Evolutionary conservation across 2,888 invertebrate species (phyloP), one percentile per base, ranked within the genome.

Genomic region (Rotaria magnacalcarata): DNA sequence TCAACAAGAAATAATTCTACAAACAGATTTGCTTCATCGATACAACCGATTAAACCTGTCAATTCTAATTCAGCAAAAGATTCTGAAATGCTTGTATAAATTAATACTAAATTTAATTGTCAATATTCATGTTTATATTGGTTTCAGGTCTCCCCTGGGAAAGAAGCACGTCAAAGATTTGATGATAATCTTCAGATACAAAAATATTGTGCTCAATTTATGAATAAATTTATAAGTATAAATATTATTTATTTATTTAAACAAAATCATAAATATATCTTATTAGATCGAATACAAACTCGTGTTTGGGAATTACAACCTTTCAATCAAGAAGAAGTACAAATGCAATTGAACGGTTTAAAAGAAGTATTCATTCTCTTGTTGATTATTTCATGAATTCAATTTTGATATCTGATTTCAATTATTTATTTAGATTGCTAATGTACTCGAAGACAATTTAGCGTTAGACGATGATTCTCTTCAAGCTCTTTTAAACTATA

Each of bases 181-280:
- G 80, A 80, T 10, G 24, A 41, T n/a, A 47, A 43, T 47, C 8
- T 43, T 47, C 24, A 24, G 24, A 80, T 47, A 47, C 80, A 80
- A 47, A 43, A 80, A 47, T 43, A 21, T 47, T 80, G 80, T 80
- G 80, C 47, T 47, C 7, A 80, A 47, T 80, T 43, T 47, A 80
- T 80, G 80, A 24, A 43, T n/a, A 80, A 80, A 80, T 80, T 80
- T n/a, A 47, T 80, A 3, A 27, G 67, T 67, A 67, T 27, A 21
- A 24, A 21, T 24, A 2, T 56, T 3, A 7, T 7, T 14, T 16
- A 14, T 27, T 14, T 67, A 27, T n/a, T 3, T 34, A 67, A 67
- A 52, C 1, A 6, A 16, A 11, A 16, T 16, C 14, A 52, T 16
- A 16, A 2, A 67, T 27, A n/a, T 67, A 34, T 19, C 34, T 34